These are phyloP conservation scores for Camponotus pennsylvanicus DNA, from an alignment of 1,140 invertebrate genomes.

Conservation along the genomic window DNA sequence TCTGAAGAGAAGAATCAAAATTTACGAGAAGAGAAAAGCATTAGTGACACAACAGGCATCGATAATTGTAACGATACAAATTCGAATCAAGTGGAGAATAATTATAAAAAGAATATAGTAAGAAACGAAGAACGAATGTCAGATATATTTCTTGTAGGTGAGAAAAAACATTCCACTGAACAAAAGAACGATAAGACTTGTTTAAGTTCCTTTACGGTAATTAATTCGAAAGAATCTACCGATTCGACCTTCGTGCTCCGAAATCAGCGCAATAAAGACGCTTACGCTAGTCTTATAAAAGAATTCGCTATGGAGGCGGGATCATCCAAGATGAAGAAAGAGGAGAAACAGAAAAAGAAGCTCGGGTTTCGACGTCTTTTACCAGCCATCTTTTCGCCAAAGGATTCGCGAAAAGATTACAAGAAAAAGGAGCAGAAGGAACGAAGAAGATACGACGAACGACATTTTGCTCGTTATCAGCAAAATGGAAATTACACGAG, in stretches of 20 bases:
- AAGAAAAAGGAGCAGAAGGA: slow-evolving; percentile 81
- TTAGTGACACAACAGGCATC: neutral
- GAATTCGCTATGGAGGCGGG: slow-evolving; percentile 80
- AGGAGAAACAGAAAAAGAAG: slow-evolving; percentile 83
- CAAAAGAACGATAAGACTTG: neutral
- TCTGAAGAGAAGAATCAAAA: neutral
- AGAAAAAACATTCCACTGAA: neutral
- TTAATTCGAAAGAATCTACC: neutral
- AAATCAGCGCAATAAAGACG: slow-evolving; percentile 68
- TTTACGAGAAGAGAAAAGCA: neutral
- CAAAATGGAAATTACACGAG: slow-evolving; percentile 83
- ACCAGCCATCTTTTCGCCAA: slow-evolving; percentile 82
- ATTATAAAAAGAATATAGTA: neutral
- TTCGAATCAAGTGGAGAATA: neutral
- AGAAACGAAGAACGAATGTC: neutral
- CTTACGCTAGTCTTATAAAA: slow-evolving; percentile 81
- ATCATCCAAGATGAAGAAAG: slow-evolving; percentile 75
- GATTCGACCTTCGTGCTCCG: neutral
- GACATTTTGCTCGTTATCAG: slow-evolving; percentile 81
- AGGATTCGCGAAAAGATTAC: slow-evolving; percentile 82
- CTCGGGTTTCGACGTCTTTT: slow-evolving; percentile 79
- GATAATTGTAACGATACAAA: neutral
- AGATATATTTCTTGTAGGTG: neutral
- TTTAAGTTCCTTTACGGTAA: neutral
- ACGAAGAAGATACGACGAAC: slow-evolving; percentile 78